Evolutionary conservation across 2,797 vertebrate species (phyloP).

Genomic region (Peromyscus eremicus): DNA sequence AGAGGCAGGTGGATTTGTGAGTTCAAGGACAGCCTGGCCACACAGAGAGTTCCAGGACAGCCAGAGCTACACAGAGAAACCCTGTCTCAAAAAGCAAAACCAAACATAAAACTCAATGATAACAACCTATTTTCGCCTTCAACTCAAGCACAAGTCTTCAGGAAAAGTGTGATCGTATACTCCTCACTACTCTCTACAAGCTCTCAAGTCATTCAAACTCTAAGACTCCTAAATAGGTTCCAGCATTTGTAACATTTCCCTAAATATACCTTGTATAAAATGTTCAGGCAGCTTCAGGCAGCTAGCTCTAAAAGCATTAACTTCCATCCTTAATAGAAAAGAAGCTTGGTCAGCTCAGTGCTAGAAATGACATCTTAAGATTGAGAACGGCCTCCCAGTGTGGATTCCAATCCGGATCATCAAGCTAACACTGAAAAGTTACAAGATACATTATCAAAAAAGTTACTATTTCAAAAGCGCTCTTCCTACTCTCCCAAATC

Average conservation of each 20-base stretch:
- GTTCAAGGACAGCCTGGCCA: neutral
- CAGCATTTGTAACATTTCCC: conserved; percentile 32
- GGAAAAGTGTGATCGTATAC: neutral
- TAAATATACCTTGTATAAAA: conserved; percentile 57
- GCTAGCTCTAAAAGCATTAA: neutral
- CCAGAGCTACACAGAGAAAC: neutral
- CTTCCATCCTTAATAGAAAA: conserved; percentile 50
- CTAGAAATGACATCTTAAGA: conserved; percentile 13
- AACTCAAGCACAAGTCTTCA: conserved; percentile 33
- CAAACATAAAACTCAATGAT: neutral
- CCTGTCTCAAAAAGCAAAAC: neutral
- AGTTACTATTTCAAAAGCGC: conserved; percentile 52
- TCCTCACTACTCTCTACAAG: neutral
- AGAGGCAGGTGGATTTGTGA: neutral
- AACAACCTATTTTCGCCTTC: neutral
- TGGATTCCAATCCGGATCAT: neutral
- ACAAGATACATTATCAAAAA: neutral
- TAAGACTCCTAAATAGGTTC: conserved; percentile 27
- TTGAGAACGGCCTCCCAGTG: neutral
- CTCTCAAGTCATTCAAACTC: conserved; percentile 41
- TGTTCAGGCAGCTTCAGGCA: neutral
- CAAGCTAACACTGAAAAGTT: conserved; percentile 31
- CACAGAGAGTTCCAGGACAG: no score
- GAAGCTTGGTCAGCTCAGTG: neutral
- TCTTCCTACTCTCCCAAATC: conserved; percentile 25